phyloP scores from a whole-genome alignment of 1,140 invertebrate genomes.

The Zaprionus capensis region DNA sequence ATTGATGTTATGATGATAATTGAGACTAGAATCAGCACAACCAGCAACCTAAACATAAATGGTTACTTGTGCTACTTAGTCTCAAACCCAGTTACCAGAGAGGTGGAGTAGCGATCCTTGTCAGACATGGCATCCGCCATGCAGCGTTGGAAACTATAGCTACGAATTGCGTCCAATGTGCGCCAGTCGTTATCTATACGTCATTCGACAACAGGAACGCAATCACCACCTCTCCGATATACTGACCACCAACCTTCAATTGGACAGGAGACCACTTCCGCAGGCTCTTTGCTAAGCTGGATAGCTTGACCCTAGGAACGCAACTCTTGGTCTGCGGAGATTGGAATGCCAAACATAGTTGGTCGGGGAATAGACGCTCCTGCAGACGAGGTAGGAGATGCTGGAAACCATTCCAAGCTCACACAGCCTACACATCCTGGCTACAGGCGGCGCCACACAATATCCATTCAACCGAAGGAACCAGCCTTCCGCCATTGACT shows the following conservation, averaged over 20 bases:
- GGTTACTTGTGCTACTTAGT: not conserved
- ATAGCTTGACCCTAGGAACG: not conserved
- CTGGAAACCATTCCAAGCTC: not conserved
- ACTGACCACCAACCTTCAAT: not conserved
- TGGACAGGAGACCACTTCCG: not conserved
- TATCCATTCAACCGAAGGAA: slow-evolving; percentile 9
- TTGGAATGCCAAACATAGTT: slow-evolving; percentile 25
- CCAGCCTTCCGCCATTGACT: slow-evolving; percentile 23
- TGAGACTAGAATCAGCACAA: not conserved
- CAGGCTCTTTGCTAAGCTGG: not conserved
- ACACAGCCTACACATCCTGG: not conserved
- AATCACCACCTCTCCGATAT: not conserved
- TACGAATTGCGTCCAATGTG: not conserved
- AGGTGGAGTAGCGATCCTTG: not conserved
- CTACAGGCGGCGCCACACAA: slow-evolving; percentile 27
- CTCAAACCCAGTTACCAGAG: not conserved
- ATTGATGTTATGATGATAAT: slow-evolving; percentile 16
- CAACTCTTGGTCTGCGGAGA: slow-evolving; percentile 11
- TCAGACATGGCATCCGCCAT: not conserved
- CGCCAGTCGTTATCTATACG: not conserved
- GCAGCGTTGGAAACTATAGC: not conserved
- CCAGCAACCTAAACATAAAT: not conserved
- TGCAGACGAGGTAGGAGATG: slow-evolving; percentile 4
- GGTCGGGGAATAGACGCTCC: slow-evolving; percentile 9
- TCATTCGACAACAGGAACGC: not conserved